Conservation (phyloP, 2,113 vertebrate genomes). For the Oryzias melastigma region DNA sequence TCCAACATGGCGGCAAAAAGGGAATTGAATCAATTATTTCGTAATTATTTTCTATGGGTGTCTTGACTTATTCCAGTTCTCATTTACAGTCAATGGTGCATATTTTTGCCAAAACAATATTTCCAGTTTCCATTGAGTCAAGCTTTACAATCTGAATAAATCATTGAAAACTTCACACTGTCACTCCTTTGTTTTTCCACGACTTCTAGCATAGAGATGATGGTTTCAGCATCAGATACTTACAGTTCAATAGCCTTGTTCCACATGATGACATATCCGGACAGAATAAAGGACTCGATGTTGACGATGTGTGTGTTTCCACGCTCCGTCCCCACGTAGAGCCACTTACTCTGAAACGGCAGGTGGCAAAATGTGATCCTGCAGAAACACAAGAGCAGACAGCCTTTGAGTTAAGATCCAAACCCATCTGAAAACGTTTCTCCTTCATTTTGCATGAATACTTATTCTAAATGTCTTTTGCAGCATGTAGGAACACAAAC, state of each 20-base stretch:
- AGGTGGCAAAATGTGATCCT: slow-evolving; percentile 98
- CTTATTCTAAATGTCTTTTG: background rate
- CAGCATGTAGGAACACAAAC: background rate
- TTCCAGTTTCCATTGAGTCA: no score
- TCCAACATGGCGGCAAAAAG: no score
- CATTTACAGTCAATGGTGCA: no score
- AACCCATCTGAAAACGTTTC: background rate
- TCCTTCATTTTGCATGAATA: background rate
- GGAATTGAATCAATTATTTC: no score
- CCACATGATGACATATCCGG: slow-evolving; percentile 99
- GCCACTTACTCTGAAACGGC: slow-evolving; percentile 99
- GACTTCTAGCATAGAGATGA: no score
- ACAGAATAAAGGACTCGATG: slow-evolving; percentile 96
- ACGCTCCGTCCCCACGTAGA: slow-evolving; percentile 96
- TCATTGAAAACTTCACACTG: no score
- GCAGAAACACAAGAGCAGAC: slow-evolving; percentile 42
- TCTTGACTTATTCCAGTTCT: no score
- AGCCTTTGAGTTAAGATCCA: slow-evolving; percentile 7
- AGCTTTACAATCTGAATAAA: no score
- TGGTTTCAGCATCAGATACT: slow-evolving; percentile 68
- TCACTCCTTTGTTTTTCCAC: no score
- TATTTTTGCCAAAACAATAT: no score
- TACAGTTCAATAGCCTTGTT: slow-evolving; percentile 99
- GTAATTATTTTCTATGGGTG: no score
- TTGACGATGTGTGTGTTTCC: slow-evolving; percentile 99